Evolutionary conservation across 2,113 vertebrate genomes (phyloP).

Genomic region (Corythaixoides concolor): DNA sequence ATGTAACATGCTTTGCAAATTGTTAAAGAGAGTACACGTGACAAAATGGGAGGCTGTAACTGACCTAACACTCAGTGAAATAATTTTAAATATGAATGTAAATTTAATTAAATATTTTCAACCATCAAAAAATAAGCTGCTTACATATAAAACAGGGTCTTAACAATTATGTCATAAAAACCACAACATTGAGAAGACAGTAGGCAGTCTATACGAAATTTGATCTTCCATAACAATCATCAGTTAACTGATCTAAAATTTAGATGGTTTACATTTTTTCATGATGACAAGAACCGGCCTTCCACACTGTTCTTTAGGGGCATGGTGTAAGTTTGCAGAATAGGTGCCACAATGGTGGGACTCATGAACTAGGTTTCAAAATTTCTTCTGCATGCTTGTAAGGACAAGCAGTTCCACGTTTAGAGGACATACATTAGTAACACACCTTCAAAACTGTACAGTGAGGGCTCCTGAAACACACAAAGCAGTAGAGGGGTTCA

Average conservation of each 20-base stretch:
- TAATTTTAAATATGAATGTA: neutral
- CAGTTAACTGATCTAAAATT: neutral
- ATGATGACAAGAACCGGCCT: neutral
- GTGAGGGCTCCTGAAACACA: neutral
- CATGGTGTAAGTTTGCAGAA: neutral
- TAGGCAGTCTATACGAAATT: neutral
- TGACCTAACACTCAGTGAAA: neutral
- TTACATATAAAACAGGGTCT: neutral
- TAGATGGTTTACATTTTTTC: neutral
- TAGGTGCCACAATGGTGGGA: neutral
- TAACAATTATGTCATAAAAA: neutral
- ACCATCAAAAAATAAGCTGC: neutral
- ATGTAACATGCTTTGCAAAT: neutral
- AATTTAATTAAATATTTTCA: neutral
- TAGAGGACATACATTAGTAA: neutral
- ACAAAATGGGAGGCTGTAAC: neutral
- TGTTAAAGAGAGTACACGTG: neutral
- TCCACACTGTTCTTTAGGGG: neutral
- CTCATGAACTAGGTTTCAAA: neutral
- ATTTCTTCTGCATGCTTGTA: neutral
- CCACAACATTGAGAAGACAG: neutral
- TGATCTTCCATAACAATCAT: neutral
- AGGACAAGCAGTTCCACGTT: neutral
- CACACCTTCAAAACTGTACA: neutral
- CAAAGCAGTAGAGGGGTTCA: neutral